Conservation (phyloP, 2,888 invertebrate genomes). For the Melieria omissa region DNA sequence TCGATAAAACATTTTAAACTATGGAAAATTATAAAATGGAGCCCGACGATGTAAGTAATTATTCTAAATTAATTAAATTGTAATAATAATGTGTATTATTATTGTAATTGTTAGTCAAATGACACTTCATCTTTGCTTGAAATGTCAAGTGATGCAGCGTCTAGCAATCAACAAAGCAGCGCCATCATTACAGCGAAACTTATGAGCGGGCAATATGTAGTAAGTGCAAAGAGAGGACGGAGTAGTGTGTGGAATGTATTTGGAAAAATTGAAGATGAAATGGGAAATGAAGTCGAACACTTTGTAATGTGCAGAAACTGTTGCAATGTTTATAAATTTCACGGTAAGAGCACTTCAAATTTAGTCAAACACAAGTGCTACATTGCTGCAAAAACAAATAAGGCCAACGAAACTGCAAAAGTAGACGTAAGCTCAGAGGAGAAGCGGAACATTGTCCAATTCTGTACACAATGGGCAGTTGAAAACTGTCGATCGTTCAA, state of each 20-base stretch:
- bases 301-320: constrained; percentile 31
- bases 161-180: background rate
- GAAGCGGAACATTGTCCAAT: constrained; percentile 26
- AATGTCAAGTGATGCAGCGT: too few relatives aligned
- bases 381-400: background rate
- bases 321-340: constrained; percentile 29
- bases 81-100: background rate
- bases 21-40: background rate
- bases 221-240: background rate
- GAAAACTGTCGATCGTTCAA: constrained; percentile 37
- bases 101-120: background rate
- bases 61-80: background rate
- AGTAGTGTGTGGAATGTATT: constrained; percentile 35
- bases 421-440: constrained; percentile 25
- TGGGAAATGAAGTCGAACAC: constrained; percentile 25
- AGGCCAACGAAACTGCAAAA: constrained; percentile 8
- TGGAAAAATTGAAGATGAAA: constrained; percentile 22
- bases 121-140: too few relatives aligned
- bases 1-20: too few relatives aligned
- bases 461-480: constrained; percentile 39
- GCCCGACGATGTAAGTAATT: background rate
- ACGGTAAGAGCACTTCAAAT: constrained; percentile 20
- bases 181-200: constrained; percentile 11
- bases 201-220: constrained; percentile 5
- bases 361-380: constrained; percentile 36